phyloP scores from a whole-genome alignment of 2,113 vertebrate genomes.

The Larimichthys polyactis region DNA sequence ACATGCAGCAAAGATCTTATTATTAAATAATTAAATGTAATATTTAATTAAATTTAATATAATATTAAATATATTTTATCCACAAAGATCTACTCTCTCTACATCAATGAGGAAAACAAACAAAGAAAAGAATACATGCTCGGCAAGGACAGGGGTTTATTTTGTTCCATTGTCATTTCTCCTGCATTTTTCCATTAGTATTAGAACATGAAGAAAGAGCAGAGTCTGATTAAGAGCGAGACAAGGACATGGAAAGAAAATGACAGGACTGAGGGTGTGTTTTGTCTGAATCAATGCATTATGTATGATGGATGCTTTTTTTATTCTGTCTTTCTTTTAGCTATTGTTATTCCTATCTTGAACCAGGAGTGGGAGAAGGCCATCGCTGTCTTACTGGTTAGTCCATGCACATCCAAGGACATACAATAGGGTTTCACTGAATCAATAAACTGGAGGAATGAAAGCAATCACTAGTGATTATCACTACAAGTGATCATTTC shows the following conservation, averaged over 20 bases:
- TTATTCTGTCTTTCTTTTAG: conserved; percentile 70
- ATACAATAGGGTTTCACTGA: background rate
- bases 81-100: conserved; percentile 5
- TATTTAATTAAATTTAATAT: background rate
- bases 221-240: conserved; percentile 50
- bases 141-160: conserved; percentile 28
- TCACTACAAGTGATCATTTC: too few species aligned
- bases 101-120: background rate
- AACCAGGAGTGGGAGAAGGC: conserved; percentile 83
- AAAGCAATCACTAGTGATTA: background rate
- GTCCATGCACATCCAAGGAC: conserved; percentile 41
- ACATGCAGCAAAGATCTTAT: background rate
- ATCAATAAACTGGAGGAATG: background rate
- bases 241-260: conserved; percentile 54
- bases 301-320: conserved; percentile 31
- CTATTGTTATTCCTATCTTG: conserved; percentile 87
- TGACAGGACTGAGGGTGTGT: conserved; percentile 6
- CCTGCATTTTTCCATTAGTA: conserved; percentile 19
- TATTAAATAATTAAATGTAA: too few species aligned
- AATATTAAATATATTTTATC: background rate
- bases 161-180: conserved; percentile 29
- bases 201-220: conserved; percentile 20
- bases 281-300: conserved; percentile 33
- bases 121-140: conserved; percentile 21
- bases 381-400: conserved; percentile 85